Conservation (phyloP, 2,113 vertebrate genomes). For the Corvus hawaiiensis region DNA sequence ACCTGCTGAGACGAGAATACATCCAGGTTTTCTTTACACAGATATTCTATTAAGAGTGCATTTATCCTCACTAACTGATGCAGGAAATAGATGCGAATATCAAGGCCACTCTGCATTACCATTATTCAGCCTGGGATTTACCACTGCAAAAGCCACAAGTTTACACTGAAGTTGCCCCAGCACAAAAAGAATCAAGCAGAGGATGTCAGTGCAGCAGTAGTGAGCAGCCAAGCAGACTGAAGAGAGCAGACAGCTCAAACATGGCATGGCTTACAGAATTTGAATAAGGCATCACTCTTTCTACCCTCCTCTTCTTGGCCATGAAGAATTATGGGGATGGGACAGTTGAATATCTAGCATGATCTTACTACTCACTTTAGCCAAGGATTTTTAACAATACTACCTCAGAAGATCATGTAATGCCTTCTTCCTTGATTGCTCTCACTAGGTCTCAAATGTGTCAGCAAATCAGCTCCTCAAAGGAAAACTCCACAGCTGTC, state of each 20-base stretch:
- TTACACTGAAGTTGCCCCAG: background rate
- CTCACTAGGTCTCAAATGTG: background rate
- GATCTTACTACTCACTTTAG: background rate
- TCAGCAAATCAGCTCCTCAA: background rate
- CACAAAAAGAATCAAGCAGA: background rate
- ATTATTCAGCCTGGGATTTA: background rate
- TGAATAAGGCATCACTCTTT: background rate
- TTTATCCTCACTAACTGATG: background rate
- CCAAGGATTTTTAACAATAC: background rate
- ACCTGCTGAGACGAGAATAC: background rate
- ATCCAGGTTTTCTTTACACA: background rate
- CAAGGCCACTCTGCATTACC: background rate
- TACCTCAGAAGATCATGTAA: background rate
- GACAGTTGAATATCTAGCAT: background rate
- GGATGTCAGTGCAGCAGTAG: background rate
- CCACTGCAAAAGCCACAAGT: background rate
- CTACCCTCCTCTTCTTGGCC: background rate
- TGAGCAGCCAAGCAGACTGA: background rate
- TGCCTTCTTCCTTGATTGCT: background rate
- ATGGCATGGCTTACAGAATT: background rate
- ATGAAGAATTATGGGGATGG: accelerated
- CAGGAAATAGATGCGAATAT: background rate
- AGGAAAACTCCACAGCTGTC: background rate
- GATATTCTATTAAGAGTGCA: background rate
- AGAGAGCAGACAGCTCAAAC: background rate